Conservation (phyloP, 2,888 invertebrate species). For the Chymomyza fuscimana region DNA sequence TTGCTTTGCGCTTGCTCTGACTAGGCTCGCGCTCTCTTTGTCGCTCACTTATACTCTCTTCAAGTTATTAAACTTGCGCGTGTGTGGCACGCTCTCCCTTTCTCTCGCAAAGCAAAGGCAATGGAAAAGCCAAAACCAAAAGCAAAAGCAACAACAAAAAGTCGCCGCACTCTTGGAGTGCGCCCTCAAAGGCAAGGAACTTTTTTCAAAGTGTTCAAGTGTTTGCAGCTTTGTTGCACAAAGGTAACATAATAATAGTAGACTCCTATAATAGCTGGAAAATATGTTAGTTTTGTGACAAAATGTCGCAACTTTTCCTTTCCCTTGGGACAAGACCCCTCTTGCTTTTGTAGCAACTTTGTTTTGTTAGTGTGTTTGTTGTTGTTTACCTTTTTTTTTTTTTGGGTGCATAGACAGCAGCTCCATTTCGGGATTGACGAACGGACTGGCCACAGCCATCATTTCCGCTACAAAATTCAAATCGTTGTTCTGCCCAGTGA, state of each 20-base stretch:
- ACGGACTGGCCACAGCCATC: slow-evolving; percentile 34
- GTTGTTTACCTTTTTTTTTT: slow-evolving; percentile 53
- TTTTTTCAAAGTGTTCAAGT: slow-evolving; percentile 52
- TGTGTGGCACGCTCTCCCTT: slow-evolving; percentile 4
- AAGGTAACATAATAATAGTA: not conserved
- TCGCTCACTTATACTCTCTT: slow-evolving; percentile 12
- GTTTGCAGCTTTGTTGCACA: slow-evolving; percentile 13
- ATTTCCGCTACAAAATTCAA: slow-evolving; percentile 64
- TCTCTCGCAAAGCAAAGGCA: not conserved
- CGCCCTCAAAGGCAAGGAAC: slow-evolving; percentile 31
- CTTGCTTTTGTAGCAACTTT: no score
- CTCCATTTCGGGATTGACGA: not conserved
- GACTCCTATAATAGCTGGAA: not conserved
- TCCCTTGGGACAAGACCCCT: no score
- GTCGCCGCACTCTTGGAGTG: slow-evolving; percentile 47
- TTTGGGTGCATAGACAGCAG: slow-evolving; percentile 9
- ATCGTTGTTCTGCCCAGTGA: slow-evolving; percentile 44
- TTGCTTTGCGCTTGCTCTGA: slow-evolving; percentile 60
- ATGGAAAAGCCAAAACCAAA: not conserved
- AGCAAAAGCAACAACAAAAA: not conserved
- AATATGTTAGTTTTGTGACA: not conserved
- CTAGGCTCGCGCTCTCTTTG: slow-evolving; percentile 17
- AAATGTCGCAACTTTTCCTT: not conserved
- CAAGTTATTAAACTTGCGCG: not conserved
- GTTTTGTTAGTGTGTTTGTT: not conserved